phyloP scores from a whole-genome alignment of 2,113 vertebrate species.

The Sinocyclocheilus anshuiensis region DNA sequence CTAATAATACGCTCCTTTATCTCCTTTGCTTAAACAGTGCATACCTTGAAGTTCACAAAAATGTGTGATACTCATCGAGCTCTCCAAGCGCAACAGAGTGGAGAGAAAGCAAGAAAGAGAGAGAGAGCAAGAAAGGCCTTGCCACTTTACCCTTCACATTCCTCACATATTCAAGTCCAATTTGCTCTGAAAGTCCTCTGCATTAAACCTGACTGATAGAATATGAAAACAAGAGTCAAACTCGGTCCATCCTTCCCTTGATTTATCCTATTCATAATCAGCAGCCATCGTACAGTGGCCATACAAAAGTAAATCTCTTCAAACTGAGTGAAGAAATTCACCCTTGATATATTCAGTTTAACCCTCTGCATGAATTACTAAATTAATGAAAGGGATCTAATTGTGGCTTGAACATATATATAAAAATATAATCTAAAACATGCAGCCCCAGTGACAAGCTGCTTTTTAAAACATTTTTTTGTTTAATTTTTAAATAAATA shows the following conservation, averaged over 20 bases:
- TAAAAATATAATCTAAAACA: no score
- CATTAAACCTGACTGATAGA: constrained; percentile 59
- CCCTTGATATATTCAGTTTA: neutral
- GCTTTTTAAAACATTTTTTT: no score
- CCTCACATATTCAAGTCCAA: constrained; percentile 71
- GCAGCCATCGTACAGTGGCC: neutral
- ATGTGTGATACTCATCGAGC: constrained; percentile 66
- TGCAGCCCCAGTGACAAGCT: no score
- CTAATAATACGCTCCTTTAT: constrained; percentile 68
- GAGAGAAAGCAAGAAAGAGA: neutral
- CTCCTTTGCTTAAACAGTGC: constrained; percentile 65
- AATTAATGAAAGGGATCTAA: neutral
- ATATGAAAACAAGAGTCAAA: constrained; percentile 54
- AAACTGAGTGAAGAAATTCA: neutral
- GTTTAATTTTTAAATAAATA: neutral
- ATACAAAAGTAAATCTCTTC: constrained; percentile 31
- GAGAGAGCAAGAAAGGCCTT: constrained; percentile 9
- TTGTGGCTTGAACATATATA: neutral
- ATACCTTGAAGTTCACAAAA: constrained; percentile 68
- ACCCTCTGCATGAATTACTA: neutral
- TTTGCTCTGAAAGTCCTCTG: constrained; percentile 66
- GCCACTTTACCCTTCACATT: constrained; percentile 58
- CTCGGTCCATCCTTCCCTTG: constrained; percentile 20
- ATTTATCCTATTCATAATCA: constrained; percentile 5
- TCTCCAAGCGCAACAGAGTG: constrained; percentile 42